A percentile compares a stretch with the other conserved stretches of the same genome.
Evolutionary conservation across 2,113 vertebrate species (phyloP).

Genomic region (Pseudopodoces humilis): DNA sequence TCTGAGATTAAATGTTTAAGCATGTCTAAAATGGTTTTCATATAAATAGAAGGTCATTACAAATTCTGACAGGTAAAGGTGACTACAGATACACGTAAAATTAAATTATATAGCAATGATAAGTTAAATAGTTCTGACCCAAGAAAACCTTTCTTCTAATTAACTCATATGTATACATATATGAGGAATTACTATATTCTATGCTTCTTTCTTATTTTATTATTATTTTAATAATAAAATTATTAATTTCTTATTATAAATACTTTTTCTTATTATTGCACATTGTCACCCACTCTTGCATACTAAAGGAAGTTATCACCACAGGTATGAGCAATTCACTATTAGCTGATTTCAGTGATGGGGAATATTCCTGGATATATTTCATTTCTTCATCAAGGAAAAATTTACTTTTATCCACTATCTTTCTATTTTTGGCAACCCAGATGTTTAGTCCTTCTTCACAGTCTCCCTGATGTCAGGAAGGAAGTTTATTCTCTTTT

Average conservation of each 20-base stretch:
- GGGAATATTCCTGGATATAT: not conserved
- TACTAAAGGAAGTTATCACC: not conserved
- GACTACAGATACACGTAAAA: not conserved
- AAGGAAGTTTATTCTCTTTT: not conserved
- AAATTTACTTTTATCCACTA: not conserved
- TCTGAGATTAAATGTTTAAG: not conserved
- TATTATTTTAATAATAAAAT: not conserved
- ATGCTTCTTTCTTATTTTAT: not conserved
- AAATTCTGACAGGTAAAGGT: not conserved
- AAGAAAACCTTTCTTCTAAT: not conserved
- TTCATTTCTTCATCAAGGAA: not conserved
- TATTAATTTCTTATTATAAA: not conserved
- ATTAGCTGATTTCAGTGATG: not conserved
- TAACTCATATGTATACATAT: not conserved
- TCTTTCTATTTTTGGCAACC: not conserved
- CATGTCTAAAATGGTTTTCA: not conserved
- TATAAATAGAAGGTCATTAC: not conserved
- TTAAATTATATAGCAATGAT: not conserved
- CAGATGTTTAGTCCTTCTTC: not conserved
- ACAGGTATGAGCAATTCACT: not conserved
- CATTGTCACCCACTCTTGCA: rapidly evolving
- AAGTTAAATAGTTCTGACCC: not conserved
- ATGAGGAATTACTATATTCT: not conserved
- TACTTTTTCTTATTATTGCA: not conserved
- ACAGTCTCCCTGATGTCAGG: not conserved